Percentiles rank a stretch among this genome's conserved stretches.
These are phyloP conservation scores for Larimichthys crocea DNA, from an alignment of 2,113 vertebrate species.

Conservation along the genomic window DNA sequence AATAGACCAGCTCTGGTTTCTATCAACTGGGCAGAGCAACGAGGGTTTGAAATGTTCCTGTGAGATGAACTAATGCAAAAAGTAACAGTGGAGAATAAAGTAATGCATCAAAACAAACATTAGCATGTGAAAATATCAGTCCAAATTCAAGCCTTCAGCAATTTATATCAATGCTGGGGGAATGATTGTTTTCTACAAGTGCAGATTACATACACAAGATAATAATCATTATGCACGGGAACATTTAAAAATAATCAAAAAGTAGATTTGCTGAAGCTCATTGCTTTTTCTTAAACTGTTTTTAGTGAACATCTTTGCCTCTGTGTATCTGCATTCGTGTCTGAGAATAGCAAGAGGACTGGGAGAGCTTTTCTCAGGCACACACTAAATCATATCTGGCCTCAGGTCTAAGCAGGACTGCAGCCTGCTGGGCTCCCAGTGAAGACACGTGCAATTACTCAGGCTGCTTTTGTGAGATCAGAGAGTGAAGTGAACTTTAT, in stretches of 20 bases:
- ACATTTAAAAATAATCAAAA: background rate
- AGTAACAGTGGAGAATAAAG: background rate
- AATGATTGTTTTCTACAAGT: conserved; percentile 5
- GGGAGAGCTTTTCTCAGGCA: conserved; percentile 16
- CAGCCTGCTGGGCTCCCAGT: background rate
- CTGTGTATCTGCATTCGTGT: background rate
- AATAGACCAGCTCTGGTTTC: background rate
- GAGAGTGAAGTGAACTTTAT: conserved; percentile 22
- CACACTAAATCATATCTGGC: conserved; percentile 16
- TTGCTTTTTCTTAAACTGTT: too few species aligned
- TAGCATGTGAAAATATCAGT: conserved; percentile 7
- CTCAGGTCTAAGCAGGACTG: background rate
- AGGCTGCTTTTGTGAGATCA: conserved; percentile 12
- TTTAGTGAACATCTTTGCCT: too few species aligned
- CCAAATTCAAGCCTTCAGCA: conserved; percentile 13
- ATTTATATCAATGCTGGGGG: conserved; percentile 13
- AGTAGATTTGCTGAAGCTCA: background rate
- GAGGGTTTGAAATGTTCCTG: background rate
- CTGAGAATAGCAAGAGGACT: background rate
- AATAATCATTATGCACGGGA: background rate
- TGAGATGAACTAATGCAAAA: background rate
- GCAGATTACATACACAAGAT: background rate
- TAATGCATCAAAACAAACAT: conserved; percentile 3
- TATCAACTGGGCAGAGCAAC: background rate
- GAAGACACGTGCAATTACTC: conserved; percentile 30